A percentile compares a stretch with the other conserved stretches of the same genome.
phyloP scores from a whole-genome alignment of 23 tunicate genomes.

The Oikopleura dioica region DNA sequence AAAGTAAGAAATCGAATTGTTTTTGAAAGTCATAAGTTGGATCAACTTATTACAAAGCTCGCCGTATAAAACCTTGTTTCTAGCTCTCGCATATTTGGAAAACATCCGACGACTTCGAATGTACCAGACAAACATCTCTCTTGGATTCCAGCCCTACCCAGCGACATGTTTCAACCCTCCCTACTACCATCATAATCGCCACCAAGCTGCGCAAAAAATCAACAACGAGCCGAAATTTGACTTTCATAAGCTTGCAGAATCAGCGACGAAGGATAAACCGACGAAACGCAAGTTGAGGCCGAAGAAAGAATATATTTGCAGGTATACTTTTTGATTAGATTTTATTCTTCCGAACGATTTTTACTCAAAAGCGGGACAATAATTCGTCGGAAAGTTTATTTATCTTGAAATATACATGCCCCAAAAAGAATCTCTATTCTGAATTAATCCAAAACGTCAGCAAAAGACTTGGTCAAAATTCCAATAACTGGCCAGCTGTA shows the following conservation, averaged over 20 bases:
- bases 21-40: too few species aligned
- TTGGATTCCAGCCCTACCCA: too few species aligned
- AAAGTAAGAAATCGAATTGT: not conserved
- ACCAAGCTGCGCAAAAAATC: not conserved
- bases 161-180: not conserved
- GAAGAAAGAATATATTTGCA: not conserved
- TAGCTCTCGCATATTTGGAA: not conserved
- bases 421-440: too few species aligned
- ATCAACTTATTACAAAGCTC: too few species aligned
- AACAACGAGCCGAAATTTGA: not conserved
- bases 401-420: too few species aligned
- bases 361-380: too few species aligned
- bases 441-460: too few species aligned
- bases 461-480: too few species aligned
- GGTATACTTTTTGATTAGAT: too few species aligned
- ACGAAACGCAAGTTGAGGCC: not conserved
- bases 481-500: too few species aligned
- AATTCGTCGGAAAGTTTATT: too few species aligned
- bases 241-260: not conserved
- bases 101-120: not conserved
- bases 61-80: not conserved
- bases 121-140: not conserved
- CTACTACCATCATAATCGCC: not conserved
- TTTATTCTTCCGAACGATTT: too few species aligned
- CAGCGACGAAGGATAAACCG: not conserved